Base-by-base conservation (phyloP, 1,140 invertebrate species). In the Euura saliciscinereae region DNA sequence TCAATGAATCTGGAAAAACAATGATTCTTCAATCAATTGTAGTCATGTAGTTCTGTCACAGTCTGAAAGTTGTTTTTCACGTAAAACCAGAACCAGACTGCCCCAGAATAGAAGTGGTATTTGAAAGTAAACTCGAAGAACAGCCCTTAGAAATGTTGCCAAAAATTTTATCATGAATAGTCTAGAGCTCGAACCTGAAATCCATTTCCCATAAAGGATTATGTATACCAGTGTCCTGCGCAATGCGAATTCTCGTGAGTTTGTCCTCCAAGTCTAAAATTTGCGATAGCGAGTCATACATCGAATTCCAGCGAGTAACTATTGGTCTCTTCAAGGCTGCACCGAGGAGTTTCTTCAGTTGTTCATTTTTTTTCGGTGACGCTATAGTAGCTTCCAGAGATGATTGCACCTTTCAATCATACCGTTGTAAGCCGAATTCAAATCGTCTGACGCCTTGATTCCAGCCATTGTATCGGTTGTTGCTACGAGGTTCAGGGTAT, bases 261-360 rank as follows among this genome's bases (percentile, higher is more conserved):
- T 70, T 73, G 2, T 72, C 71, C 66, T 68, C 64, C 2, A 75
- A 28, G 13, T 42, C 10, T 2, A 73, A 43, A 8, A 75, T 6
- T 70, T 72, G 68, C 2, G 44, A 43, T 8, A 75, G 11, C 8
- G 71, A 10, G 44, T 75, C 71, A 66, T 73, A 73, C 2, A 71
- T 43, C 2, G 74, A 73, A 44, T 75, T 75, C 74, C 71, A 75
- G 43, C 74, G 68, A 2, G 65, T 65, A 1, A 46, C 46, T 2
- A 72, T 64, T 4, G 70, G 73, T 6, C 68, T 11, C 13, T 45
- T 44, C 1, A 75, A 45, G 42, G 71, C 71, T 3, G 43, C 44
- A 43, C 71, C 74, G 2, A 75, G 44, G 42, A 43, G 13, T 10
- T 66, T 45, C n/a, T 4, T 70, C 2, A 75, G 28, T 11, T 46